Conservation (phyloP, 2,888 invertebrate genomes). For the Troides aeacus region DNA sequence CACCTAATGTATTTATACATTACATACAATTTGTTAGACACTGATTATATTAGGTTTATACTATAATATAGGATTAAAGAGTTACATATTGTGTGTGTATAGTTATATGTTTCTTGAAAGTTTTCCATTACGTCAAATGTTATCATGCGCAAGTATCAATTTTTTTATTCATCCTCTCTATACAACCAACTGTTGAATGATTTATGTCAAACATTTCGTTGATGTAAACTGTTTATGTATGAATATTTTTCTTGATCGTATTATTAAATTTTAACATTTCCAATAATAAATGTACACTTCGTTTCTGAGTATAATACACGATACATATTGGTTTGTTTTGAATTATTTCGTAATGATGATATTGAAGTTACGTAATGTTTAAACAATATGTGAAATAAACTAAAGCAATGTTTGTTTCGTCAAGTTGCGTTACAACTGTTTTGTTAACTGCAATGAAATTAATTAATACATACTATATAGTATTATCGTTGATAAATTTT, state of each 20-base stretch:
- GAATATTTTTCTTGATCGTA: too few relatives aligned
- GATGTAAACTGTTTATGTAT: neutral
- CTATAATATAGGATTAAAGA: neutral
- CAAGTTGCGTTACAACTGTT: neutral
- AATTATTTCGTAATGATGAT: conserved; percentile 9
- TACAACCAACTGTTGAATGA: too few relatives aligned
- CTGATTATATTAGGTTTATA: conserved; percentile 7
- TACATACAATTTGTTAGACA: conserved; percentile 37
- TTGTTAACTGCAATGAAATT: neutral
- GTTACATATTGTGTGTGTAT: conserved; percentile 3
- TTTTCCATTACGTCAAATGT: neutral
- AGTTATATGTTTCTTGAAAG: neutral
- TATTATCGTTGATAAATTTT: neutral
- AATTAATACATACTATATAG: too few relatives aligned
- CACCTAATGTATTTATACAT: conserved; percentile 45
- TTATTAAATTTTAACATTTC: conserved; percentile 27
- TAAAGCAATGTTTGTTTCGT: neutral
- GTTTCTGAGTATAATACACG: conserved; percentile 59
- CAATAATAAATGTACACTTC: conserved; percentile 54
- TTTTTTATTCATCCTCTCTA: neutral
- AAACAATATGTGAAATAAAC: neutral
- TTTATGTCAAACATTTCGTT: neutral
- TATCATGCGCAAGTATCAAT: neutral
- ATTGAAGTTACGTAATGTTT: neutral
- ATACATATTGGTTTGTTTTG: conserved; percentile 32